Conservation (phyloP, 2,113 vertebrate species). For the Eubucco bourcierii region DNA sequence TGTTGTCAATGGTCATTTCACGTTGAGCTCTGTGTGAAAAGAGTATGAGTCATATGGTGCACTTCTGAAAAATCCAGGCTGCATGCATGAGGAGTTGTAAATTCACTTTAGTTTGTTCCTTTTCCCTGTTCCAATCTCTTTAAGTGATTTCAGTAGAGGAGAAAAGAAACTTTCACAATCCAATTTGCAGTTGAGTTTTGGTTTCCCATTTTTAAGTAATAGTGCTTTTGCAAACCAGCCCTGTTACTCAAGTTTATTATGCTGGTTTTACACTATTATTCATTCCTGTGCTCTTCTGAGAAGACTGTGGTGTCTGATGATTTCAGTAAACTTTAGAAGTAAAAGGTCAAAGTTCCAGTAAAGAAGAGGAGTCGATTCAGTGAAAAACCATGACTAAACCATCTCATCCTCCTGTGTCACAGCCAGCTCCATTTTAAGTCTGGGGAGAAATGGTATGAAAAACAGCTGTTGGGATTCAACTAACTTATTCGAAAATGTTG, state of each 20-base stretch:
- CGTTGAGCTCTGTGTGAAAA: background rate
- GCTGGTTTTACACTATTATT: conserved; percentile 3
- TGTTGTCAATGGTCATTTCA: conserved; percentile 27
- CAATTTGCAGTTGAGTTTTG: background rate
- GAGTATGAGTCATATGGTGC: background rate
- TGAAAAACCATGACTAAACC: conserved; percentile 26
- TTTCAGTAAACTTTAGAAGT: conserved; percentile 23
- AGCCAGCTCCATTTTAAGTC: background rate
- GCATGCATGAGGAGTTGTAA: background rate
- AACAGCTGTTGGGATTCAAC: background rate
- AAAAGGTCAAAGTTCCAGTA: conserved; percentile 32
- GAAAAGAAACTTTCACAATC: conserved; percentile 17
- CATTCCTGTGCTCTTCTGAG: background rate
- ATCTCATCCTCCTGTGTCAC: conserved; percentile 2
- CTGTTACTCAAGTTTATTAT: conserved; percentile 40
- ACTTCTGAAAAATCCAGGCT: conserved; percentile 4
- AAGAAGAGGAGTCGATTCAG: background rate
- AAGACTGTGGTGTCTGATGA: conserved; percentile 8
- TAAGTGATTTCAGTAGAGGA: background rate
- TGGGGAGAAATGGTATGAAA: background rate
- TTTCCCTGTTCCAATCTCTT: background rate
- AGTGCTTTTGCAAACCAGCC: conserved; percentile 15
- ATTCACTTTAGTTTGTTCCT: conserved; percentile 10
- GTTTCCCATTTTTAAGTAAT: conserved; percentile 38
- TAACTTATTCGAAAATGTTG: background rate